These are phyloP conservation scores for Gymnothorax reevesii DNA, from an alignment of 2,797 vertebrate species.

Conservation along the genomic window DNA sequence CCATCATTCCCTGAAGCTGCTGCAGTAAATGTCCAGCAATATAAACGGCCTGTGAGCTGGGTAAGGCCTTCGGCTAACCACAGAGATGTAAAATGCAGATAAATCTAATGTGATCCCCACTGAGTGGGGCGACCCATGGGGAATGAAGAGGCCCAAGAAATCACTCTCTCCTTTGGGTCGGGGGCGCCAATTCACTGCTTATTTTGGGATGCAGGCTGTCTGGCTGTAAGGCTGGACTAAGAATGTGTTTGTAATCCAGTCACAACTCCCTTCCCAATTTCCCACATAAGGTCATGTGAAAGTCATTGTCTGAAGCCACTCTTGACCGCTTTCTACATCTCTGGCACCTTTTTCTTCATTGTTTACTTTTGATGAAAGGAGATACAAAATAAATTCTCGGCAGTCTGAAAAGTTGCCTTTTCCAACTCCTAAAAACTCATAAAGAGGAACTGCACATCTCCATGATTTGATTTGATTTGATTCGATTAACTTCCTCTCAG, in stretches of 20 bases:
- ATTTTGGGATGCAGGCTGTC: not conserved
- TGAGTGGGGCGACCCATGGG: not conserved
- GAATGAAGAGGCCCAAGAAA: not conserved
- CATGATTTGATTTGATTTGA: conserved; percentile 49
- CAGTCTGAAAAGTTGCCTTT: conserved; percentile 64
- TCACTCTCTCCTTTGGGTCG: too few species aligned
- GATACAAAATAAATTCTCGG: conserved; percentile 67
- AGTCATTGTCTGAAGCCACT: conserved; percentile 69
- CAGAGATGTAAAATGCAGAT: not conserved
- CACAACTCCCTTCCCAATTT: conserved; percentile 45
- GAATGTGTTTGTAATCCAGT: conserved; percentile 7
- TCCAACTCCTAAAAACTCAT: conserved; percentile 62
- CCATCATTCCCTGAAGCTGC: not conserved
- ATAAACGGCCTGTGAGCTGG: not conserved
- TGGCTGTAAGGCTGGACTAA: not conserved
- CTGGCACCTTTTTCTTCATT: conserved; percentile 37
- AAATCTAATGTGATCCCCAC: not conserved
- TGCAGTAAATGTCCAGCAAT: not conserved
- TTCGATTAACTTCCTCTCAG: conserved; percentile 40
- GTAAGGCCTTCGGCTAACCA: not conserved
- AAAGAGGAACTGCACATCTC: conserved; percentile 63
- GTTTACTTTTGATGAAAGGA: conserved; percentile 61
- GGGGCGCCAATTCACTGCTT: not conserved
- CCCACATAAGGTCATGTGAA: conserved; percentile 55
- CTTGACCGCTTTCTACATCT: conserved; percentile 58